These are phyloP conservation scores for Paradisaea rubra DNA, from an alignment of 2,113 vertebrate genomes.

Conservation along the genomic window DNA sequence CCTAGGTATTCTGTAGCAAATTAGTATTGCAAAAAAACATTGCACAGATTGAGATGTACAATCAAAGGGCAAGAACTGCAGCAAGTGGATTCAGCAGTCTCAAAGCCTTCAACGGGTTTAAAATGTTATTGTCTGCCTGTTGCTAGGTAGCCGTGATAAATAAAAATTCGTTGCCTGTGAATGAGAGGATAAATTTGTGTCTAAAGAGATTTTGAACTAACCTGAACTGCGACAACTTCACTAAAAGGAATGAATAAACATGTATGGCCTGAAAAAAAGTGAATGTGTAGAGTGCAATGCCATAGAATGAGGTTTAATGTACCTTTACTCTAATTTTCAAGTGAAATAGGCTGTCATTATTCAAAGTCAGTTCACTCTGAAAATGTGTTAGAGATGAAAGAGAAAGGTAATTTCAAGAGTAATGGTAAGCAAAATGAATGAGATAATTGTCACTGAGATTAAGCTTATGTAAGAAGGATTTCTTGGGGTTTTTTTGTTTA, in stretches of 20 bases:
- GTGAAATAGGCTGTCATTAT: background rate
- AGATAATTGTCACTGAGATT: background rate
- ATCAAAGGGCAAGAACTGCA: background rate
- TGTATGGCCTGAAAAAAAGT: background rate
- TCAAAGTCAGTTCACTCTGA: background rate
- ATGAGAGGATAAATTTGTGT: background rate
- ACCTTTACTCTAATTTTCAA: background rate
- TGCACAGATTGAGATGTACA: background rate
- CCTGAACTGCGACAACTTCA: background rate
- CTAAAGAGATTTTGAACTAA: background rate
- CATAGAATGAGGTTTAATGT: background rate
- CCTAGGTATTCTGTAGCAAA: background rate
- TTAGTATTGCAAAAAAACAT: background rate
- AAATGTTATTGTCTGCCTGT: background rate
- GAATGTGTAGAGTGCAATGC: background rate
- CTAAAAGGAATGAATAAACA: background rate
- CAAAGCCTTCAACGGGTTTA: background rate
- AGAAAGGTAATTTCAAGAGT: background rate
- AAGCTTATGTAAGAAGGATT: background rate
- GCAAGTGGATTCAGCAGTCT: background rate
- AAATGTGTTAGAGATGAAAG: background rate
- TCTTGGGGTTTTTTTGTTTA: rapidly evolving
- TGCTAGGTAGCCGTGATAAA: background rate
- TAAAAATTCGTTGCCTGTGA: background rate
- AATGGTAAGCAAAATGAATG: background rate